Conservation (phyloP, 2,888 invertebrate genomes). For the Helleia helle region DNA sequence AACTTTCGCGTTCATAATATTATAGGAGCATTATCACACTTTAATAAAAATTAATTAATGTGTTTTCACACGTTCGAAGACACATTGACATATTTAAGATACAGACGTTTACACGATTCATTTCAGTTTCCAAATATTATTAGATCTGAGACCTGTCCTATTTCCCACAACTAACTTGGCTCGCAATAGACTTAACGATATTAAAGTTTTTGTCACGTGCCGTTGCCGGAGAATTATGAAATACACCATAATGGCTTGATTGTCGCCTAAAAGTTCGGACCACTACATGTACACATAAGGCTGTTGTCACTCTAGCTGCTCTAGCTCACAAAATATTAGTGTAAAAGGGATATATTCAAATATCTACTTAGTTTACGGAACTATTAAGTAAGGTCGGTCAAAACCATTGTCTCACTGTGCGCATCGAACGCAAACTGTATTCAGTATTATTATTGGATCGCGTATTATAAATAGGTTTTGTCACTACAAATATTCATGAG, state of each 20-base stretch:
- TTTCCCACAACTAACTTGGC: slow-evolving; percentile 6
- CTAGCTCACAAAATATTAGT: too few relatives aligned
- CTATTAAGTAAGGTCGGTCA: slow-evolving; percentile 13
- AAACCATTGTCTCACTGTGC: slow-evolving; percentile 33
- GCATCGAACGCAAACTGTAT: slow-evolving; percentile 44
- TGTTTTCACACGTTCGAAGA: too few relatives aligned
- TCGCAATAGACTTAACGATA: slow-evolving; percentile 1
- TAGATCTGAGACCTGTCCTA: slow-evolving; percentile 6
- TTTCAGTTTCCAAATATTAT: slow-evolving; percentile 8
- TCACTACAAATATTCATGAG: slow-evolving; percentile 46
- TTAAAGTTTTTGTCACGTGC: slow-evolving; percentile 5
- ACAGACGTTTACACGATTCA: too few relatives aligned
- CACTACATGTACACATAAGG: not conserved
- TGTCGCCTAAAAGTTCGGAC: not conserved
- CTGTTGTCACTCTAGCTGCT: too few relatives aligned
- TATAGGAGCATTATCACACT: too few relatives aligned
- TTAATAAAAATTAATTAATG: too few relatives aligned
- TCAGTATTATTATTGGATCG: slow-evolving; percentile 50
- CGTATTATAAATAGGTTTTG: slow-evolving; percentile 53
- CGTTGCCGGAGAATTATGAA: not conserved
- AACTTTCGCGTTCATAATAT: too few relatives aligned
- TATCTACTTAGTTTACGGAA: too few relatives aligned
- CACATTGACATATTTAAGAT: too few relatives aligned
- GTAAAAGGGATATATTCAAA: too few relatives aligned
- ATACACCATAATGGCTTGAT: not conserved